Evolutionary conservation across 2,797 vertebrate genomes (phyloP), one percentile per base, ranked within the genome.

Genomic region (Cossypha heuglini): DNA sequence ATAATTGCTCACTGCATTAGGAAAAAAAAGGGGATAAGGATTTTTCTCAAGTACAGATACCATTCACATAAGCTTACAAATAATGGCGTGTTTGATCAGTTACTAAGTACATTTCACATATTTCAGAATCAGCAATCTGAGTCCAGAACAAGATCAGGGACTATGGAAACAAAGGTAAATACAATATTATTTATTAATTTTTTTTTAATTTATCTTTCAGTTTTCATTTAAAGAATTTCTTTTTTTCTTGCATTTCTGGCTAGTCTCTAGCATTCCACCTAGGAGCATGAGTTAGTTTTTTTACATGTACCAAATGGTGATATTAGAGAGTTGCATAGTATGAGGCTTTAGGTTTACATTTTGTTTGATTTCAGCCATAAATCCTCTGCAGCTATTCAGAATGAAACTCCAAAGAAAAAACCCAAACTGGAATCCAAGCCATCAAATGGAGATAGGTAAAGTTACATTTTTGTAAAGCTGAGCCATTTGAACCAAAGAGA

Each of bases 341-440:
- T 54, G 74, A 96, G 94, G 90, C 90, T 95, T 96, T 97, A 96
- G 96, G 93, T 95, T 96, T 94, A 97, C 94, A 80, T 97, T 95
- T 88, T 92, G 92, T 98, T 97, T 97, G 71, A 67, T 98, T 98
- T 94, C 98, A 99, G 99, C 99, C 99, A 99, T 99, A 99, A 99
- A 98, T 99, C 99, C 91, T 99, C 98, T 96, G 97, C 99, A 98
- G 98, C 99, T 97, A 99, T 99, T 98, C 99, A 99, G 98, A 99
- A 99, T 98, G 99, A 99, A 98, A 99, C 99, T 98, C 99, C 99
- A 99, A 99, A 99, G 99, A 99, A 99, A 98, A 99, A 99, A 97
- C 99, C 99, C 98, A 99, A 99, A 98, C 98, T 99, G 98, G 99
- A 99, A 98, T 98, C 99, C 98, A 99, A 99, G 99, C 99, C 99